Base-by-base conservation (phyloP, 1,140 invertebrate species). In the Pseudomyrmex gracilis region DNA sequence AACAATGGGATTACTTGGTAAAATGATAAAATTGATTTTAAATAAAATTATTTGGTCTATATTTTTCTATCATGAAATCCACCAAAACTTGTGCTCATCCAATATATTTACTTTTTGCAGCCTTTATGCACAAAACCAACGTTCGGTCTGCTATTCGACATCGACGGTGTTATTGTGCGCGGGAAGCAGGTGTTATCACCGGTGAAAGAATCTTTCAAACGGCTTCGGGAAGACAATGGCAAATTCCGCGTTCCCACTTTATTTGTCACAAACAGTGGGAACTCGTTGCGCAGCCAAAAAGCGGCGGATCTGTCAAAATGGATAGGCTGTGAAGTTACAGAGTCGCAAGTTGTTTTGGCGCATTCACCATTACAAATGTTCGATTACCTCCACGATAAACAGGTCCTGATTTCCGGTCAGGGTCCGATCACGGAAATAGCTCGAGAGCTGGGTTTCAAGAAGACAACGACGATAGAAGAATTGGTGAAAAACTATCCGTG, bases 101-200 rank as follows among this genome's bases (percentile, higher is more conserved):
- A 34, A 34, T 34, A 34, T 34, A 34, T 34, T 34, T 34, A 5
- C 10, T 82, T 20, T 85, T 91, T 88, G 64, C 84, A 93, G 93
- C 89, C 91, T 84, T 22, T 93, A 74, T 93, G 91, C 76, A 85
- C 87, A 64, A 92, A 92, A 70, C 93, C 94, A 80, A 93, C 93
- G 58, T 97, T 97, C 92, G 96, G 96, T 17, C 91, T 97, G 7
- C 91, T 97, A 9, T 97, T 97, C 92, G 97, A 97, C 87, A 97
- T 97, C 60, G 97, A 97, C 87, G 97, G 97, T 15, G 97, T 97
- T 0, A 94, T 97, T 85, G 96, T 96, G 0, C 92, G 96, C 63
- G 97, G 97, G 0, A 95, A 95, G 85, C 95, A 95, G 47, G 94
- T 97, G 5, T 89, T 97, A 43, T 95, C 96, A n/a, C 94, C 95